These are phyloP conservation scores for Epirrhoe alternata DNA, from an alignment of 2,888 invertebrate genomes.

Conservation along the genomic window DNA sequence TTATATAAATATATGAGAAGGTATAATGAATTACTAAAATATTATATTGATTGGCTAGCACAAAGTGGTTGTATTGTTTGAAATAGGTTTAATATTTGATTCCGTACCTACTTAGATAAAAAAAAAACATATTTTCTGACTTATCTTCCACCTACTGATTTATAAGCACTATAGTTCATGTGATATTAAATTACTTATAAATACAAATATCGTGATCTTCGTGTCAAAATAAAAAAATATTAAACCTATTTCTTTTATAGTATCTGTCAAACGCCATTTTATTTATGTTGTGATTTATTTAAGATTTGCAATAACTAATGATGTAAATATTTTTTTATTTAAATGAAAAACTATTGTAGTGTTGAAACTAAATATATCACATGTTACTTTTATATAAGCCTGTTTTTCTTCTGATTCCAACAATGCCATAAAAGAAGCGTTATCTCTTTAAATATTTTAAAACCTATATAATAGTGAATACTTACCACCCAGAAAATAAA, in stretches of 20 bases:
- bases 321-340: slow-evolving; percentile 70
- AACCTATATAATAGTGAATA: too few species aligned
- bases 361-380: slow-evolving; percentile 76
- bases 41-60: slow-evolving; percentile 20
- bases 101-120: background rate
- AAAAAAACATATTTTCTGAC: slow-evolving; percentile 16
- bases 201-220: slow-evolving; percentile 5
- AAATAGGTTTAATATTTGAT: slow-evolving; percentile 19
- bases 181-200: slow-evolving; percentile 19
- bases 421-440: too few species aligned
- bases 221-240: slow-evolving; percentile 21
- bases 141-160: slow-evolving; percentile 15
- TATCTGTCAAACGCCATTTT: slow-evolving; percentile 16
- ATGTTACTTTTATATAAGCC: slow-evolving; percentile 62
- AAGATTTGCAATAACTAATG: slow-evolving; percentile 66
- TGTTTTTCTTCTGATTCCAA: slow-evolving; percentile 13
- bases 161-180: slow-evolving; percentile 15
- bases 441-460: too few species aligned
- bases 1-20: background rate
- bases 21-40: background rate
- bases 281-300: slow-evolving; percentile 72
- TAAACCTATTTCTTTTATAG: slow-evolving; percentile 13
- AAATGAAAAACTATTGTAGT: slow-evolving; percentile 64
- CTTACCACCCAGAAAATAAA: too few species aligned
- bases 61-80: slow-evolving; percentile 23